phyloP scores from a whole-genome alignment of 2,113 vertebrate genomes.

The Aptenodytes patagonicus region DNA sequence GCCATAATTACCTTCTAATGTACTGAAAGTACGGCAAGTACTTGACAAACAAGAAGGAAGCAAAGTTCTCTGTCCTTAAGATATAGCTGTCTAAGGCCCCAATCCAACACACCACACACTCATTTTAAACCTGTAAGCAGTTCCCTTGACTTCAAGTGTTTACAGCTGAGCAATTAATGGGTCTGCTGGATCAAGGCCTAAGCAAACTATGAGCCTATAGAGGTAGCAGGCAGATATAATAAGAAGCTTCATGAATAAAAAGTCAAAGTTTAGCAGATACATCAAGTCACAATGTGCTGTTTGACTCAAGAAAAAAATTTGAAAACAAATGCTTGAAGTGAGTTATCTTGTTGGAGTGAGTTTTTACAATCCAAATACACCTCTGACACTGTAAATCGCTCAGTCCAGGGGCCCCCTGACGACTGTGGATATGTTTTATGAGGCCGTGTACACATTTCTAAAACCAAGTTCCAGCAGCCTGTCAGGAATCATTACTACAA shows the following conservation, averaged over 20 bases:
- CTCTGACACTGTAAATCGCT: neutral
- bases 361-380: neutral
- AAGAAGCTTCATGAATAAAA: neutral
- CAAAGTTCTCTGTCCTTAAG: neutral
- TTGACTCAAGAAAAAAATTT: neutral
- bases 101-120: neutral
- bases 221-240: neutral
- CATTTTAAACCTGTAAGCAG: neutral
- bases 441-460: neutral
- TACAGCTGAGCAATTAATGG: neutral
- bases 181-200: constrained; percentile 14
- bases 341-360: neutral
- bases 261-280: neutral
- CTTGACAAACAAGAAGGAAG: neutral
- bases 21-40: neutral
- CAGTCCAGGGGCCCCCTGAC: neutral
- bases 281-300: neutral
- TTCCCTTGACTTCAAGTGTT: neutral
- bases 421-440: neutral
- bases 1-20: neutral
- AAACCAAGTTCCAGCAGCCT: neutral
- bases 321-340: neutral
- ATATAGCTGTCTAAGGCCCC: neutral
- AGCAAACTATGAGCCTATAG: neutral
- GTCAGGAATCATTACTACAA: neutral